Base-by-base conservation (phyloP, 2,888 invertebrate species). In the Tetropium fuscum region DNA sequence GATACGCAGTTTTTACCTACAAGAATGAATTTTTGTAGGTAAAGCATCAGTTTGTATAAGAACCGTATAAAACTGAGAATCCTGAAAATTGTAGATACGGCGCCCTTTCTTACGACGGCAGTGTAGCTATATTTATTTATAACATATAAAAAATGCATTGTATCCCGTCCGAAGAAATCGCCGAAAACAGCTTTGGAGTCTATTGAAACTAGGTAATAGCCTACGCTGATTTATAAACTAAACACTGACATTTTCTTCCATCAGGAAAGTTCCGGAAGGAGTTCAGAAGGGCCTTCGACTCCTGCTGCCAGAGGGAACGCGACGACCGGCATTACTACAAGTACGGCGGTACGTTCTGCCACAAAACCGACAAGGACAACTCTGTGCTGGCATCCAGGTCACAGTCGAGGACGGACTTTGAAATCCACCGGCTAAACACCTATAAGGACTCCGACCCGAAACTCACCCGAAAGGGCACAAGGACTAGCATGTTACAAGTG, bases 221-320 rank as follows among this genome's bases (percentile, higher is more conserved):
- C 13, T 13, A 5, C 2, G 10, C 1, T 8, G 2, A 15, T 25
- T 11, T 8, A 15, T 10, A 16, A 34, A 1, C 10, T 25, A 40
- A 44, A 56, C 45, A 20, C 1, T 36, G 20, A 34, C 13, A 15
- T 27, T 8, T 27, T 38, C 20, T 19, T 59, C 38, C 63, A 58
- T 3, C 86, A 90, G 91, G 90, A 58, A 90, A 90, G 83, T 90
- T 90, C 78, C 87, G 90, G 5, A 85, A 88, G 64, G 90, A 90
- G 76, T 90, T 90, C 78, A 87, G 87, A 69, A 86, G 88, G 66
- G 88, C 89, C 1, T 87, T 90, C 79, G 88, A 87, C 78, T 87
- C 87, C 73, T 89, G 88, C 66, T 77, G 76, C 53, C 76, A 76
- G 44, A 56, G 62, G 8, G 59, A 64, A 10, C 41, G 32, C 11